These are phyloP conservation scores for Acipenser oxyrinchus DNA, from an alignment of 2,797 vertebrate species.

Conservation along the genomic window DNA sequence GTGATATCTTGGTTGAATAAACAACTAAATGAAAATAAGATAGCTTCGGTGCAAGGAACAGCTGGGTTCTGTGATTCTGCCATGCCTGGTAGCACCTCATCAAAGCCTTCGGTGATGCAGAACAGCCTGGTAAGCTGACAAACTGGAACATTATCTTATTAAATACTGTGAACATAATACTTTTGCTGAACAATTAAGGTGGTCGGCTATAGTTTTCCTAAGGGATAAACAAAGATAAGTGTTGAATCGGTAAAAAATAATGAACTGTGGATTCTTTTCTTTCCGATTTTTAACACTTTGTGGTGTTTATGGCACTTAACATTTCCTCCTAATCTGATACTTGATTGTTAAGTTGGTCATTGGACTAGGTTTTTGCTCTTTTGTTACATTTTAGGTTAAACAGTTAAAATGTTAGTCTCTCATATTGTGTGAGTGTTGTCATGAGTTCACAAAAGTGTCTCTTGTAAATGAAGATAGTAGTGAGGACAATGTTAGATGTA, in stretches of 20 bases:
- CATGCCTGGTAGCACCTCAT: constrained; percentile 8
- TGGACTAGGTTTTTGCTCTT: too few relatives aligned
- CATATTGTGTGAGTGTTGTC: too few relatives aligned
- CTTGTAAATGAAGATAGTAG: too few relatives aligned
- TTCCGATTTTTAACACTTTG: background rate
- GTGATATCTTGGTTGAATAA: constrained; percentile 29
- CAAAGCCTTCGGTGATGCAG: constrained; percentile 16
- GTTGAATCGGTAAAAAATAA: background rate
- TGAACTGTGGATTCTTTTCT: background rate
- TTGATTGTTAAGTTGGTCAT: too few relatives aligned
- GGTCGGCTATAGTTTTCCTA: background rate
- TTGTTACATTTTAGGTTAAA: too few relatives aligned
- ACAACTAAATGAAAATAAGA: constrained; percentile 30
- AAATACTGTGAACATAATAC: background rate
- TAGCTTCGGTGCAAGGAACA: constrained; percentile 3
- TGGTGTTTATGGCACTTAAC: too few relatives aligned
- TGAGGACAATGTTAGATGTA: too few relatives aligned
- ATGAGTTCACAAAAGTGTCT: too few relatives aligned
- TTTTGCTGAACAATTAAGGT: background rate
- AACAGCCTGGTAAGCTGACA: constrained; percentile 14
- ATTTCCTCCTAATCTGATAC: too few relatives aligned
- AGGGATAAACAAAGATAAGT: background rate
- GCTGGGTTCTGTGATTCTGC: constrained; percentile 12
- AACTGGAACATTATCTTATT: background rate
- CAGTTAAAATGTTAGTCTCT: too few relatives aligned